Evolutionary conservation across 2,888 invertebrate species (phyloP), one percentile per base, ranked within the genome.

Genomic region (Amphipoea lucens): DNA sequence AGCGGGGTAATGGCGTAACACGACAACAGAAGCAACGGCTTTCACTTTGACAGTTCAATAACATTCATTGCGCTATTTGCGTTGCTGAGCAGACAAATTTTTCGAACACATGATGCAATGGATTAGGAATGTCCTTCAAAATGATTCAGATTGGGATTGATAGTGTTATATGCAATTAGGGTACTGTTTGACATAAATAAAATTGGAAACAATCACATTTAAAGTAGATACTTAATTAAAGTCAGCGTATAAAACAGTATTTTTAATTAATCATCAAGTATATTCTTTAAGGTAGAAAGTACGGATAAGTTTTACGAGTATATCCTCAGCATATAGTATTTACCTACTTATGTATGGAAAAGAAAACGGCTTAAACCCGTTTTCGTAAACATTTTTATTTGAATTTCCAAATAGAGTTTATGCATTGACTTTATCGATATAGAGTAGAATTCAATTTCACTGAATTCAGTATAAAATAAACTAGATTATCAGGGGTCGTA

Each of bases 381-480:
- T 91, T 92, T 89, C 88, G 91, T 90, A 91, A 92, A 92, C 91
- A 92, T 87, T 91, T 91, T 92, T 92, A 92, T 90, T 90, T 88
- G 87, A 85, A 90, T 86, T 79, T 90, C 85, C 85, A 89, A 92
- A 89, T 89, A 85, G 84, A 91, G 86, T 90, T 92, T 91, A 91
- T 92, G 92, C 92, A 90, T 89, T 90, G 88, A 87, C 63, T 92
- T 91, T 91, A 90, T 90, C 89, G 91, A 82, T 89, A 90, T 89
- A 86, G 84, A 90, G 86, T 90, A 88, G 91, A 92, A 93, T 93
- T 93, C 93, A 92, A 93, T 93, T 92, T 88, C 89, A 90, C 88
- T 90, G 90, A 91, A 93, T 92, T 92, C 90, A 90, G 91, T 91
- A 91, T 91, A 91, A 91, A 92, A 92, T 93, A 93, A 93, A 93